A percentile compares a stretch with the other conserved stretches of the same genome.
phyloP scores from a whole-genome alignment of 2,888 invertebrate species.

The Ephialtes manifestator region DNA sequence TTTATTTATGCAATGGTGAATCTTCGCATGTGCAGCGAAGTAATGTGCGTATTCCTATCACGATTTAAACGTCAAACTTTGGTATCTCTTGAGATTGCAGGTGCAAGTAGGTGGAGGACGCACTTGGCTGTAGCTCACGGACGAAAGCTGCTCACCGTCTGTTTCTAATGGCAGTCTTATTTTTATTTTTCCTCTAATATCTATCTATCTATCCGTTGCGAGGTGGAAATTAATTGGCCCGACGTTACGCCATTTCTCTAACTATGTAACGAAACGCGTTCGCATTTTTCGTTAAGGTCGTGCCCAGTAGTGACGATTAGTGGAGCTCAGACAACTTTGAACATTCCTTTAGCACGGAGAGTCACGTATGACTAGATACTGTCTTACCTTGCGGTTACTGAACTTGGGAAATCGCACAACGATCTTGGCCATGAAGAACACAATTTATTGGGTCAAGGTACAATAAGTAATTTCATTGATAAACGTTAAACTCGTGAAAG shows the following conservation, averaged over 20 bases:
- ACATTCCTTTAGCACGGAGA: not conserved
- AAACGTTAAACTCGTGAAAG: too few species aligned
- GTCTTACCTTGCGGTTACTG: constrained; percentile 23
- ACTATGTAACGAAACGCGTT: constrained; percentile 11
- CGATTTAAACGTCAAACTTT: not conserved
- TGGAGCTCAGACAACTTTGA: constrained; percentile 1
- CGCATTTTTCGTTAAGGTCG: not conserved
- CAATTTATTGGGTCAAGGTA: constrained; percentile 1
- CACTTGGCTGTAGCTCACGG: constrained; percentile 31
- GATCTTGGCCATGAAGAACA: constrained; percentile 15
- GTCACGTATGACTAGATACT: constrained; percentile 17
- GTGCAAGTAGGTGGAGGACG: constrained; percentile 51
- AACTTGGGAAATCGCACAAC: constrained; percentile 19
- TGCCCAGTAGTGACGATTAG: not conserved
- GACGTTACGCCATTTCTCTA: constrained; percentile 10
- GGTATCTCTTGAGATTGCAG: not conserved
- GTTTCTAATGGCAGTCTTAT: not conserved
- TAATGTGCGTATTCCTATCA: not conserved
- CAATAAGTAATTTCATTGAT: not conserved
- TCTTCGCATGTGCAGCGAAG: not conserved
- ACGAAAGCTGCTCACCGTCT: constrained; percentile 19
- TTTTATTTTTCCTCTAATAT: constrained; percentile 20
- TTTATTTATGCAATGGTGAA: not conserved
- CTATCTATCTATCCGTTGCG: too few species aligned
- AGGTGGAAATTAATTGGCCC: constrained; percentile 18